Evolutionary conservation across 1,140 invertebrate genomes (phyloP), one percentile per base, ranked within the genome.

Genomic region (Brachionus rotundiformis): DNA sequence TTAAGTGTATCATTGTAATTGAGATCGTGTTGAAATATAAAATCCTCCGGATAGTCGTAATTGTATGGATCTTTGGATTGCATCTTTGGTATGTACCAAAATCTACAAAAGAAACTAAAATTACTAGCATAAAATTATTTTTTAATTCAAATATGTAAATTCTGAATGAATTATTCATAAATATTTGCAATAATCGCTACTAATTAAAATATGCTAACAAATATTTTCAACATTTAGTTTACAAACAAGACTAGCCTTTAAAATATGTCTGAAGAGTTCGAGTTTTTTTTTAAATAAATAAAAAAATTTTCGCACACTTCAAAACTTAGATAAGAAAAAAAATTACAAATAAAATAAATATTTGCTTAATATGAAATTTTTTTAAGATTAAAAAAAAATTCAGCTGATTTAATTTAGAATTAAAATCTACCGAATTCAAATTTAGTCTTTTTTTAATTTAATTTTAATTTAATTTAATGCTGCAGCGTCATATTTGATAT

Each of bases 11-110:
- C 68, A 19, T 73, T 39, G 41, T 73, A 44, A n/a, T 44, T 25
- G 8, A 73, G 41, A 44, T 73, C 68, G 41, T 73, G 68, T 44
- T 73, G 33, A 44, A 73, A 73, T 13, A 73, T 44, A 44, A 73
- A 73, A 23, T 73, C 68, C 27, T 73, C 68, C 6, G 68, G 39
- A 27, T 73, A 73, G 23, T 73, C 68, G 10, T 27, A 44, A 27
- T 44, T 73, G 16, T 23, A 23, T 25, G 19, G 36, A 7, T 73
- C 36, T 44, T 3, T 11, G 7, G 68, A 73, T 44, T 73, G 36
- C 68, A 73, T 73, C 44, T 47, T 73, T 13, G 13, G 13, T 73
- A 3, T 73, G 10, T 44, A 23, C 5, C 6, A 16, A 19, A 13
- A 36, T 68, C n/a, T 39, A 68, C 16, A 41, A 13, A 19, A 16